Percentiles rank a stretch among this genome's conserved stretches.
Conservation (phyloP, 2,888 invertebrate genomes). For the Clostera curtula region DNA sequence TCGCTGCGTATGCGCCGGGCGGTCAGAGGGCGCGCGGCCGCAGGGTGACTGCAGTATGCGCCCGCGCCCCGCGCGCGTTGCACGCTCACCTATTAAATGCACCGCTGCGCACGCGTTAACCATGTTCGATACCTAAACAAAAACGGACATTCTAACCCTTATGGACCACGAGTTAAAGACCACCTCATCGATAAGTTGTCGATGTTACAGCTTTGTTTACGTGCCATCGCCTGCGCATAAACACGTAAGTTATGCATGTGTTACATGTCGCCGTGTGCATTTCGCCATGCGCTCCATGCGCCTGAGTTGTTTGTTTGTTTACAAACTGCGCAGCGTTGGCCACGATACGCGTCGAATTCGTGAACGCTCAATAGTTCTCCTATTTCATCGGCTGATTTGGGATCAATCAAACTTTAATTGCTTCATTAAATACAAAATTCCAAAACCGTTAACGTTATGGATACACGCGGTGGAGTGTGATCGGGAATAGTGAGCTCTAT, state of each 20-base stretch:
- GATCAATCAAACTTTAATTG: conserved; percentile 28
- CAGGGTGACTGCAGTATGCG: conserved; percentile 36
- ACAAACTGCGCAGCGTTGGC: conserved; percentile 30
- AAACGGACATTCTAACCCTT: conserved; percentile 15
- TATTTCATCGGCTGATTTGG: conserved; percentile 15
- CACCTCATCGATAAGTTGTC: conserved; percentile 31
- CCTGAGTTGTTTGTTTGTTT: conserved; percentile 51
- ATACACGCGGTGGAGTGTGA: conserved; percentile 31
- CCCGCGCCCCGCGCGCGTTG: conserved; percentile 51
- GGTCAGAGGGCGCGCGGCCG: conserved; percentile 47
- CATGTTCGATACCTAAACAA: conserved; percentile 10
- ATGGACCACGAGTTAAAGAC: conserved; percentile 11
- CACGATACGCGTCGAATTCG: conserved; percentile 15
- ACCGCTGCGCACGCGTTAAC: conserved; percentile 25
- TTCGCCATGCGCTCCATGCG: conserved; percentile 47
- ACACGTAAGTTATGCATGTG: conserved; percentile 64
- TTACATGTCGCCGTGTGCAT: conserved; percentile 46
- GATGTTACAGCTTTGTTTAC: conserved; percentile 50
- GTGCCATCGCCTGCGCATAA: conserved; percentile 40
- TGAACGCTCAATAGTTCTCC: conserved; percentile 13
- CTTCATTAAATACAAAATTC: conserved; percentile 39
- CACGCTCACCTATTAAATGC: conserved; percentile 34
- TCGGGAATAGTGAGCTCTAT: conserved; percentile 24
- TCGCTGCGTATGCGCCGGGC: conserved; percentile 47
- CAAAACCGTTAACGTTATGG: conserved; percentile 40